A percentile compares a stretch with the other conserved stretches of the same genome.
phyloP scores from a whole-genome alignment of 1,140 invertebrate species.

The Amphibalanus amphitrite region DNA sequence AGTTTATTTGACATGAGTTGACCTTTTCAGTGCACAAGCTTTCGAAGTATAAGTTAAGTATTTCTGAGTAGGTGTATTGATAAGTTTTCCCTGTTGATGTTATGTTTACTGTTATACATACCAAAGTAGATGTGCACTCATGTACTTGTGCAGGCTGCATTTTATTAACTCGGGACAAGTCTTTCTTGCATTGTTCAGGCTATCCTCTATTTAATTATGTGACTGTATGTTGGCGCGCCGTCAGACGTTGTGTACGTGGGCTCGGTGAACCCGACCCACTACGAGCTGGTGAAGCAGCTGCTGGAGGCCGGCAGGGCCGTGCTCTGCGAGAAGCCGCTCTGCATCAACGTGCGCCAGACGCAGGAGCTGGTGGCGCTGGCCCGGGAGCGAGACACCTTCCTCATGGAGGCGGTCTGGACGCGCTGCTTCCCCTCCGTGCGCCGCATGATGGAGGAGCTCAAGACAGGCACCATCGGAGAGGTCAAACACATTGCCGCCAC shows the following conservation, averaged over 20 bases:
- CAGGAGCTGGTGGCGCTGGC: slow-evolving; percentile 39
- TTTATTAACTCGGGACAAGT: too few species aligned
- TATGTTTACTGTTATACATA: too few species aligned
- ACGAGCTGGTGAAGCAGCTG: slow-evolving; percentile 43
- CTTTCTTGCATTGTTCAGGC: too few species aligned
- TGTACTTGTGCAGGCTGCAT: too few species aligned
- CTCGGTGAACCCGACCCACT: slow-evolving; percentile 47
- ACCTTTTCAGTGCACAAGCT: too few species aligned
- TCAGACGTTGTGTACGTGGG: slow-evolving; percentile 64
- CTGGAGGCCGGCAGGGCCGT: slow-evolving; percentile 58
- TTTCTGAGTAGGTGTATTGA: too few species aligned
- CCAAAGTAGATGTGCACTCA: too few species aligned
- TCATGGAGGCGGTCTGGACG: slow-evolving; percentile 75
- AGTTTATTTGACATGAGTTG: too few species aligned
- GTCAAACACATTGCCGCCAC: slow-evolving; percentile 42
- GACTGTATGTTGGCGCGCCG: slow-evolving; percentile 22
- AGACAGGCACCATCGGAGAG: slow-evolving; percentile 46
- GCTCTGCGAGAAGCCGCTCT: slow-evolving; percentile 67
- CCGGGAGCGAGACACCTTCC: slow-evolving; percentile 43
- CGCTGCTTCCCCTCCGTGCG: slow-evolving; percentile 58
- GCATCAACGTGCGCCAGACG: slow-evolving; percentile 47
- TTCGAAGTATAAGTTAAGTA: too few species aligned
- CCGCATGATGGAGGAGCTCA: slow-evolving; percentile 39
- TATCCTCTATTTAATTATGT: too few species aligned
- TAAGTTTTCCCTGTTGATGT: too few species aligned